A percentile compares a stretch with the other conserved stretches of the same genome.
Conservation (phyloP, 2,888 invertebrate genomes). For the Gisinianus flammeolus region DNA sequence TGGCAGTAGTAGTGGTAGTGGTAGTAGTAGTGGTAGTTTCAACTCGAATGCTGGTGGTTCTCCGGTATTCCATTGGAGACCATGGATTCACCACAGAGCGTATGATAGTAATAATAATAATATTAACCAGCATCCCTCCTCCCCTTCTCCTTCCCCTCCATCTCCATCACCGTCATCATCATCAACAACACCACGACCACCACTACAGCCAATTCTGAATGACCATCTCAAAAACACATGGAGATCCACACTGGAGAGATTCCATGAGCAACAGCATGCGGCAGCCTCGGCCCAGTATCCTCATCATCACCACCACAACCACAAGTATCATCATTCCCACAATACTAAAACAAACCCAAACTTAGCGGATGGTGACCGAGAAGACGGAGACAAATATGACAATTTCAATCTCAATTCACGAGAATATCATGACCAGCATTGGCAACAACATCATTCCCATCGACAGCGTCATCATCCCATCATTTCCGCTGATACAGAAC, state of each 20-base stretch:
- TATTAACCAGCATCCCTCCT: not conserved
- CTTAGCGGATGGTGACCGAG: not conserved
- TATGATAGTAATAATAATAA: conserved; percentile 7
- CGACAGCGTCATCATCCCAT: conserved; percentile 9
- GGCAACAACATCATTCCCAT: not conserved
- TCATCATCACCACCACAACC: conserved; percentile 40
- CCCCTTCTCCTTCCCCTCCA: not conserved
- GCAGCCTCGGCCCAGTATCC: conserved; percentile 25
- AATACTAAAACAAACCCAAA: not conserved
- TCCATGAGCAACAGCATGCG: conserved; percentile 15
- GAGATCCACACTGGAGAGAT: conserved; percentile 20
- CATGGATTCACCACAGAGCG: conserved; percentile 19
- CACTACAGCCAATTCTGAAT: conserved; percentile 12
- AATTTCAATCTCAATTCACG: no score
- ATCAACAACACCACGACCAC: not conserved
- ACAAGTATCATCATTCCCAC: conserved; percentile 31
- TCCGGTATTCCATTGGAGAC: conserved; percentile 25
- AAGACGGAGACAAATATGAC: not conserved
- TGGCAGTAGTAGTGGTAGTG: no score
- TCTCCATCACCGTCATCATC: conserved; percentile 2
- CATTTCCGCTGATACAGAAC: not conserved
- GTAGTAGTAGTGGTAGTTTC: not conserved
- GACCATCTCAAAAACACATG: conserved; percentile 20
- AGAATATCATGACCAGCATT: not conserved
- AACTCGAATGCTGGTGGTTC: not conserved